Percentiles rank a stretch among this genome's conserved stretches.
Conservation (phyloP, 2,888 invertebrate species). For the Pseudococcus viburni region DNA sequence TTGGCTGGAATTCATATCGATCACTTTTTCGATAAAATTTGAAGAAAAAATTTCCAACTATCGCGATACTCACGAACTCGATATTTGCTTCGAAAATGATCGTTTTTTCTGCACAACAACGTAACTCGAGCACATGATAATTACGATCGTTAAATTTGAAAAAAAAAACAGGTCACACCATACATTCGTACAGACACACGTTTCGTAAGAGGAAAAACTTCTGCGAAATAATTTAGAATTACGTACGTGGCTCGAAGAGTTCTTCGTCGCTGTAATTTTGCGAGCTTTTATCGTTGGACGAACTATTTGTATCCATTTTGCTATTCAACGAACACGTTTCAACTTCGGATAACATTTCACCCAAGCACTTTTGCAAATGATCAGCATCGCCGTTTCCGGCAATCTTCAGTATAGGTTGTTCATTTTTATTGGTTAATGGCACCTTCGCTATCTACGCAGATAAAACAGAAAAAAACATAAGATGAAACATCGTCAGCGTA, state of each 20-base stretch:
- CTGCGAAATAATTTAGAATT: background rate
- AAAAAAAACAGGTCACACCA: slow-evolving; percentile 23
- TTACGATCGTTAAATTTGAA: background rate
- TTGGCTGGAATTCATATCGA: background rate
- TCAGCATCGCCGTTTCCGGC: slow-evolving; percentile 76
- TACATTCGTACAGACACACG: background rate
- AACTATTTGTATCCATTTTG: slow-evolving; percentile 51
- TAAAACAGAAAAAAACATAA: background rate
- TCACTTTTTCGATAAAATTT: background rate
- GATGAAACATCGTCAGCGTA: background rate
- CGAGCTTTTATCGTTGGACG: slow-evolving; percentile 58
- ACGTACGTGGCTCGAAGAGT: slow-evolving; percentile 68
- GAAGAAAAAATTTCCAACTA: background rate
- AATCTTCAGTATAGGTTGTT: slow-evolving; percentile 69
- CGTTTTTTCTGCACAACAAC: background rate
- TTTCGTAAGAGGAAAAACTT: background rate
- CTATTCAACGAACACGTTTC: slow-evolving; percentile 61
- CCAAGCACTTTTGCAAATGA: slow-evolving; percentile 77
- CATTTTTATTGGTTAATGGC: slow-evolving; percentile 64
- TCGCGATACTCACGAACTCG: background rate
- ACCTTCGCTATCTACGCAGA: slow-evolving; percentile 50
- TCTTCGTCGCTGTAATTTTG: slow-evolving; percentile 68
- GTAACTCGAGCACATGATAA: background rate
- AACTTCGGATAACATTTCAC: slow-evolving; percentile 73
- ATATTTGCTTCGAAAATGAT: background rate